Evolutionary conservation across 2,797 vertebrate species (phyloP).

Genomic region (Gymnothorax reevesii): DNA sequence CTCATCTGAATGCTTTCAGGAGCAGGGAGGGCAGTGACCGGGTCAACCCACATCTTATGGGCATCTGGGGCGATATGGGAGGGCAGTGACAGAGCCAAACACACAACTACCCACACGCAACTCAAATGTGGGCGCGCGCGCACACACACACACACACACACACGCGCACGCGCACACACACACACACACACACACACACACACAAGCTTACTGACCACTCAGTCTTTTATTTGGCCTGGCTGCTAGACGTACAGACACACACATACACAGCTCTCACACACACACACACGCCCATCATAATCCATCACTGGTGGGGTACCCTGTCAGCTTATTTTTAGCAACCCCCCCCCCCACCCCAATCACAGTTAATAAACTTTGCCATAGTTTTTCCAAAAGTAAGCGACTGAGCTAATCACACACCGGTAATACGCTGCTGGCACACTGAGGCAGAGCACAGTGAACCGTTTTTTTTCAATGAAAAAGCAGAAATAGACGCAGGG

Average conservation of each 20-base stretch:
- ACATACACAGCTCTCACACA: constrained; percentile 26
- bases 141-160: background rate
- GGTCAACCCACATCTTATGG: background rate
- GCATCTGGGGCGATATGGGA: background rate
- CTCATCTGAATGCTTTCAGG: background rate
- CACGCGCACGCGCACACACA: background rate
- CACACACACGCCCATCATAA: background rate
- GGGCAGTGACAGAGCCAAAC: too few species aligned
- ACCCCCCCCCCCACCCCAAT: background rate
- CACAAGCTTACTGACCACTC: background rate
- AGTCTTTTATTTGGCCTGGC: background rate
- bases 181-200: too few species aligned
- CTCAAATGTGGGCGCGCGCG: too few species aligned
- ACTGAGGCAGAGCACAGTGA: background rate
- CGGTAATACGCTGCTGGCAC: background rate
- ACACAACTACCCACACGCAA: background rate
- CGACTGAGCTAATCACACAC: background rate
- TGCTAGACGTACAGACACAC: constrained; percentile 28
- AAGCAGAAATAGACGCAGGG: background rate
- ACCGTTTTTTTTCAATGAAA: background rate
- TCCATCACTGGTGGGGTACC: background rate
- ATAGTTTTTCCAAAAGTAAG: background rate
- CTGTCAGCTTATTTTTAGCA: constrained; percentile 11
- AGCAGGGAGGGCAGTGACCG: background rate
- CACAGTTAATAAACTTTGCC: background rate